Evolutionary conservation across 1,140 invertebrate species (phyloP).

Genomic region (Lordiphosa stackelbergi): DNA sequence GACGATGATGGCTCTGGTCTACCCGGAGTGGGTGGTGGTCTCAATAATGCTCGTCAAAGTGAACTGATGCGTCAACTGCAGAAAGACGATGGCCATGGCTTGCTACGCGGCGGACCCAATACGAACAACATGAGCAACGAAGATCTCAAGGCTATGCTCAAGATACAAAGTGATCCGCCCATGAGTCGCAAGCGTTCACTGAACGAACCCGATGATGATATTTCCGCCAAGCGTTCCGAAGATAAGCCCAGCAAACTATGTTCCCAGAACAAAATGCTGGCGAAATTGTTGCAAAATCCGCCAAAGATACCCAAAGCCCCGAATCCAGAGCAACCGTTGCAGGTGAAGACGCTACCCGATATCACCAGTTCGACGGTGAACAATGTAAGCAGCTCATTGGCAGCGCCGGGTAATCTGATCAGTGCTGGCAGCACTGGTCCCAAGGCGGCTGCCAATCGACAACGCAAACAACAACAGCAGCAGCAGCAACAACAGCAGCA

Average conservation of each 20-base stretch:
- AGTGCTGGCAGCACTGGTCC: conserved; percentile 57
- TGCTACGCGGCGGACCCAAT: conserved; percentile 78
- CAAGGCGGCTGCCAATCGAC: conserved; percentile 55
- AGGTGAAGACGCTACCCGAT: conserved; percentile 80
- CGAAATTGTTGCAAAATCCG: conserved; percentile 87
- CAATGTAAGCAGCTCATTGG: conserved; percentile 50
- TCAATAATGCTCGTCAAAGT: conserved; percentile 80
- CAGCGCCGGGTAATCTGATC: conserved; percentile 59
- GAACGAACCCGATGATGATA: conserved; percentile 81
- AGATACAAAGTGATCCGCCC: conserved; percentile 79
- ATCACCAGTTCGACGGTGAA: conserved; percentile 78
- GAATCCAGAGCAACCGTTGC: conserved; percentile 83
- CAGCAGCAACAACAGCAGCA: conserved; percentile 49
- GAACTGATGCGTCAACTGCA: conserved; percentile 89
- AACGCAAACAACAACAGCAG: conserved; percentile 67
- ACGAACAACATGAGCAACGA: conserved; percentile 66
- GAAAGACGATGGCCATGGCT: conserved; percentile 83
- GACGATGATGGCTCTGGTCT: conserved; percentile 82
- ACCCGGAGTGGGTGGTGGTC: conserved; percentile 16
- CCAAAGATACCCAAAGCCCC: conserved; percentile 81
- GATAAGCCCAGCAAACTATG: conserved; percentile 83
- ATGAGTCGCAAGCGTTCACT: conserved; percentile 83
- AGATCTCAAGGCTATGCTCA: conserved; percentile 74
- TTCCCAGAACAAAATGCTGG: conserved; percentile 92
- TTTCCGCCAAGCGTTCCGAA: conserved; percentile 79